Base-by-base conservation (phyloP, 2,888 invertebrate genomes). In the Catocala nupta region DNA sequence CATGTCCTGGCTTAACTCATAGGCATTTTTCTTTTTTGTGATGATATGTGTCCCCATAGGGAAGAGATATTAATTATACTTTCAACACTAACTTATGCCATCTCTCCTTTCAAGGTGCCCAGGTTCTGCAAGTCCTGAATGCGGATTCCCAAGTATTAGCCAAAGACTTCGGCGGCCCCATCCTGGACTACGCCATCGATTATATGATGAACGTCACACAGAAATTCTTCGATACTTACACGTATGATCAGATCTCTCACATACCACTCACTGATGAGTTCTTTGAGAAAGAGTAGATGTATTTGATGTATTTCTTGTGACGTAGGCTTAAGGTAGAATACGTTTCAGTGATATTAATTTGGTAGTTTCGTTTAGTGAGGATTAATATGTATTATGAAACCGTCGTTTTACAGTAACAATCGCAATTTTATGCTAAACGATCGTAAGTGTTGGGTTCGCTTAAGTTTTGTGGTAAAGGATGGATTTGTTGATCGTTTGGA, bases 141-240 rank as follows among this genome's bases (percentile, higher is more conserved):
- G 81, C 90, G 0, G 93, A 93, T 65, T 90, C 93, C 1, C 92
- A 93, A 71, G 84, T 88, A 5, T 88, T 94, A 47, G 93, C 94
- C 39, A 86, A 89, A 55, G 93, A 94, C 78, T 93, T 94, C 70
- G 93, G 94, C 0, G 93, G 89, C 0, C 94, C 94, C 0, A 93
- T 94, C 61, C 85, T 94, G 43, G 93, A 94, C 74, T 93, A 91
- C 76, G 93, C 93, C 33, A 93, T 94, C 33, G 91, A 91, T 55
- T 93, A 93, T 68, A 90, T 91, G 5, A 93, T 94, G 93, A 93
- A 93, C 55, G 92, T 93, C 44, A 93, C 93, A 0, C 93, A 93
- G 71, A 75, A 85, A n/a, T 94, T 94, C 85, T 94, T 93, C 71
- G 83, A 90, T 63, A 86, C 93, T 0, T 94, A 90, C 73, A 93